Evolutionary conservation across 2,797 vertebrate genomes (phyloP).

Genomic region (Hirundo rustica): DNA sequence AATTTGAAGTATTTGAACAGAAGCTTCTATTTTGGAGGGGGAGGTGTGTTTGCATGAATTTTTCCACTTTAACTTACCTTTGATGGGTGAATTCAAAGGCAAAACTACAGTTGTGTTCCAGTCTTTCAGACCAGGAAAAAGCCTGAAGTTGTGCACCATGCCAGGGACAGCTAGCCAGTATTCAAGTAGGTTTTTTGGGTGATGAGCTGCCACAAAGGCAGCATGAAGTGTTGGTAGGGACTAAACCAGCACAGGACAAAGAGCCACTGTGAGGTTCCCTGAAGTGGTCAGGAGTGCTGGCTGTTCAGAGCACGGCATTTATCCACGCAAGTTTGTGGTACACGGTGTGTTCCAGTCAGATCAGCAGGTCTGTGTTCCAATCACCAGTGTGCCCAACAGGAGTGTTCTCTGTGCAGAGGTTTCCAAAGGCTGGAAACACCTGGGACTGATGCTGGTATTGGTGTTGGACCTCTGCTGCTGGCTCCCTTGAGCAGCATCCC

Average conservation of each 20-base stretch:
- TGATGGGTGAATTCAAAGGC: neutral
- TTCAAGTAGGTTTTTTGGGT: neutral
- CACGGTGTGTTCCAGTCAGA: fast-evolving
- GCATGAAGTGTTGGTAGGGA: neutral
- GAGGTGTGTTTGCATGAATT: neutral
- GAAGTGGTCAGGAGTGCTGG: neutral
- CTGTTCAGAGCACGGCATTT: neutral
- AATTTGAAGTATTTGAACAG: neutral
- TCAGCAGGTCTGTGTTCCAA: neutral
- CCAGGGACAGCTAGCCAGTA: neutral
- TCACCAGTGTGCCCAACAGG: neutral
- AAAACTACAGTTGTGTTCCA: neutral
- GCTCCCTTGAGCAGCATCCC: fast-evolving
- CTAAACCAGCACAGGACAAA: neutral
- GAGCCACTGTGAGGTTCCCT: neutral
- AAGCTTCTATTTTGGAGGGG: neutral
- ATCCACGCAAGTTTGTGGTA: fast-evolving
- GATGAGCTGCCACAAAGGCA: neutral
- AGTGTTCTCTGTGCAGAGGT: neutral
- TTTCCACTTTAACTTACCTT: neutral
- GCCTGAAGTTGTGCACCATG: neutral
- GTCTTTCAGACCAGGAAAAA: neutral
- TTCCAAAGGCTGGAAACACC: neutral
- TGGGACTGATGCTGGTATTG: neutral
- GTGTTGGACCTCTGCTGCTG: neutral